A percentile compares a stretch with the other conserved stretches of the same genome.
Evolutionary conservation across 1,140 invertebrate species (phyloP).

Genomic region (Halyomorpha halys): DNA sequence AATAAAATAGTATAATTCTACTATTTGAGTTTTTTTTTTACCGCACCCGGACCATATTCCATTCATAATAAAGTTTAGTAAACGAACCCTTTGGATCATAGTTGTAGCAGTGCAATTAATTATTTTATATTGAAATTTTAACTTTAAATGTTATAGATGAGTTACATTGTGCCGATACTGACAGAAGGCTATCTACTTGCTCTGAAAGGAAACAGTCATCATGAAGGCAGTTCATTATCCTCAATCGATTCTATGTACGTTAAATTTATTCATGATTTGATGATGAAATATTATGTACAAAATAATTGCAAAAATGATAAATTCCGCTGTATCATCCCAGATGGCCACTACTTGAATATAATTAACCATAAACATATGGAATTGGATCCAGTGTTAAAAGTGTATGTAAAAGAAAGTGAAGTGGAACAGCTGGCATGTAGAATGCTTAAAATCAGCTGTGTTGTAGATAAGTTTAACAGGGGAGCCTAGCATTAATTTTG

Average conservation of each 20-base stretch:
- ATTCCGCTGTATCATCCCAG: slow-evolving; percentile 27
- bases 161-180: slow-evolving; percentile 27
- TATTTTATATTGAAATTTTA: too few relatives aligned
- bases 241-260: slow-evolving; percentile 23
- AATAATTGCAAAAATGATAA: slow-evolving; percentile 26
- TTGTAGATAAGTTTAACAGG: too few relatives aligned
- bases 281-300: slow-evolving; percentile 25
- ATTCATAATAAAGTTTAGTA: too few relatives aligned
- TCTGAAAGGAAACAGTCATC: neutral
- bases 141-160: slow-evolving; percentile 23
- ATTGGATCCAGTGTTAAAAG: slow-evolving; percentile 18
- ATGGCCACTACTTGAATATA: slow-evolving; percentile 29
- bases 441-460: slow-evolving; percentile 1
- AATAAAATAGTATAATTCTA: too few relatives aligned
- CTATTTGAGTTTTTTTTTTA: too few relatives aligned
- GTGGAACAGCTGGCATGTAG: slow-evolving; percentile 20
- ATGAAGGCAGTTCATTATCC: neutral
- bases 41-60: too few relatives aligned
- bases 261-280: slow-evolving; percentile 24
- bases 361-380: slow-evolving; percentile 18
- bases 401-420: slow-evolving; percentile 19
- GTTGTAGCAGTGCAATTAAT: too few relatives aligned
- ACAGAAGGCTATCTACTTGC: slow-evolving; percentile 24
- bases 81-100: too few relatives aligned
- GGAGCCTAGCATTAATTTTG: too few relatives aligned